phyloP scores from a whole-genome alignment of 2,113 vertebrate genomes.

The Ramphastos sulfuratus region DNA sequence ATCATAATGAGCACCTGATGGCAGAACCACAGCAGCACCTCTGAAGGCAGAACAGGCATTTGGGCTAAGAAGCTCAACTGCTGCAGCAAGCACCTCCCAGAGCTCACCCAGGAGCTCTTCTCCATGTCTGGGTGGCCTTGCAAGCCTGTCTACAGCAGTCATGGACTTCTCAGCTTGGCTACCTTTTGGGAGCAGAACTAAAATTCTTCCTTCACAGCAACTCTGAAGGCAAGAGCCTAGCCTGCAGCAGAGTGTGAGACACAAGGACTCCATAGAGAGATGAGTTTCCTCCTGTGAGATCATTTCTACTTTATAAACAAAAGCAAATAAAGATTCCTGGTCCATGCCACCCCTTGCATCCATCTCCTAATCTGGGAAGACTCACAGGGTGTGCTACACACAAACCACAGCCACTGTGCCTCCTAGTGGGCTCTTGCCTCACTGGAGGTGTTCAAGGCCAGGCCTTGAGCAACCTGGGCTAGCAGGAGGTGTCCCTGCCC shows the following conservation, averaged over 20 bases:
- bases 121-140: neutral
- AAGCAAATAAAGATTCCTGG: neutral
- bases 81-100: neutral
- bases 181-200: neutral
- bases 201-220: neutral
- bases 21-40: neutral
- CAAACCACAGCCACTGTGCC: rapidly evolving
- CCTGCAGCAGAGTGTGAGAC: neutral
- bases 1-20: rapidly evolving
- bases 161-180: rapidly evolving
- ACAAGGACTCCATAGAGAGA: neutral
- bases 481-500: no score
- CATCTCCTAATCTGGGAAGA: neutral
- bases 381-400: rapidly evolving
- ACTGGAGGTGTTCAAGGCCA: no score
- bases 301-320: neutral
- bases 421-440: neutral
- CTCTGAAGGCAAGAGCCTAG: neutral
- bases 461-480: no score
- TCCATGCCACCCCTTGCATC: neutral
- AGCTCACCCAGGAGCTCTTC: rapidly evolving
- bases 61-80: neutral
- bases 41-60: neutral
- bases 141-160: neutral
- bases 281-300: neutral